Evolutionary conservation across 2,797 vertebrate species (phyloP).

Genomic region (Hapalemur alaotrensis): DNA sequence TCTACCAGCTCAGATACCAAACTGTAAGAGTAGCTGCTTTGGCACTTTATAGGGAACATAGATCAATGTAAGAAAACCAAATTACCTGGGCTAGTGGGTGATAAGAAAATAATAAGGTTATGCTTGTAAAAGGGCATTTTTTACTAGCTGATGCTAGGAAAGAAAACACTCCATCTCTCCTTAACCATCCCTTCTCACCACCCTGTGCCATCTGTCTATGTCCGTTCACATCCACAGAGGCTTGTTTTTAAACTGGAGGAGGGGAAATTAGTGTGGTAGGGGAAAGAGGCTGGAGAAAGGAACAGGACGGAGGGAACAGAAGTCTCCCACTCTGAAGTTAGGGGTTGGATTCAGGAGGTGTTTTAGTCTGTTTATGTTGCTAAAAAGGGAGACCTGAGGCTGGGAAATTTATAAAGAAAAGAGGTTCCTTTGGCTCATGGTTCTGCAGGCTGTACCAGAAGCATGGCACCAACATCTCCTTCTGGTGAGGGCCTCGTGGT

Average conservation of each 20-base stretch:
- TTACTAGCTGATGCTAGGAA: not conserved
- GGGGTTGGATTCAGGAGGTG: not conserved
- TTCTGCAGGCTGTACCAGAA: not conserved
- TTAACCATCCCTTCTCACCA: not conserved
- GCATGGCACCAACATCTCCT: not conserved
- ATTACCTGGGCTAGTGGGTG: not conserved
- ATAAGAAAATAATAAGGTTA: slow-evolving; percentile 37
- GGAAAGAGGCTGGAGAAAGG: not conserved
- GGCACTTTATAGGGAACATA: not conserved
- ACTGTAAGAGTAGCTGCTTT: not conserved
- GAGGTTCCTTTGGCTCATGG: not conserved
- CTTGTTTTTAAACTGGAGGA: not conserved
- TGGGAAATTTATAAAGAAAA: not conserved
- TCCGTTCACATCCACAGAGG: not conserved
- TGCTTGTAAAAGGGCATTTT: not conserved
- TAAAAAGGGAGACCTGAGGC: not conserved
- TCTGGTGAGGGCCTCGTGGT: not conserved
- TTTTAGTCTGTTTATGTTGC: not conserved
- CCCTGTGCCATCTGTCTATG: not conserved
- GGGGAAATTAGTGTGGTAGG: not conserved
- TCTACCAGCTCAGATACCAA: not conserved
- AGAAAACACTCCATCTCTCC: not conserved
- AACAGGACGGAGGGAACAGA: not conserved
- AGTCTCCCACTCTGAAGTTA: not conserved
- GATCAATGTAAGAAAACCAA: not conserved